Evolutionary conservation across 2,888 invertebrate species (phyloP).

Genomic region (Tyria jacobaeae): DNA sequence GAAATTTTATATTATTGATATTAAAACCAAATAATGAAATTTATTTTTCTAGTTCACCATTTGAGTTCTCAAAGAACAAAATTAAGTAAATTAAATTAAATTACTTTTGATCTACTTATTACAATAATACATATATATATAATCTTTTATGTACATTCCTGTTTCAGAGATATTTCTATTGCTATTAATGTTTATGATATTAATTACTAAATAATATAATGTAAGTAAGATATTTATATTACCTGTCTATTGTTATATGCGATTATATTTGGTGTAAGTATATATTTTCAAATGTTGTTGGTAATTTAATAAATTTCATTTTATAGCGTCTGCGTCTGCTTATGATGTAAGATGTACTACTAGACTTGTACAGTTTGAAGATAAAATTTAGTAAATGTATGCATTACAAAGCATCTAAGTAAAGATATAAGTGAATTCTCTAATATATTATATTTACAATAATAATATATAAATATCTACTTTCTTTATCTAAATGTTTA

Average conservation of each 20-base stretch:
- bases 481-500: not conserved
- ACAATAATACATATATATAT: conserved; percentile 37
- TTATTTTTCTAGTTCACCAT: conserved; percentile 59
- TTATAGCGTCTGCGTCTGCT: not conserved
- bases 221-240: conserved; percentile 35
- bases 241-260: conserved; percentile 16
- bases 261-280: conserved; percentile 25
- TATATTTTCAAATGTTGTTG: conserved; percentile 12
- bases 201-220: conserved; percentile 33
- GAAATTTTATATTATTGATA: conserved; percentile 46
- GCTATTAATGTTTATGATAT: conserved; percentile 48
- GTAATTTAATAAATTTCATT: conserved; percentile 16
- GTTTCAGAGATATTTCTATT: conserved; percentile 55
- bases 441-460: not conserved
- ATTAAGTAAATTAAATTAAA: conserved; percentile 50
- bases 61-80: conserved; percentile 51
- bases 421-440: not conserved
- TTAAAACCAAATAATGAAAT: conserved; percentile 48
- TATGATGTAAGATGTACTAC: not conserved
- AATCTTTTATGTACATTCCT: conserved; percentile 57
- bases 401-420: not conserved
- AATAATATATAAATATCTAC: not conserved
- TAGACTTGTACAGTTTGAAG: conserved; percentile 1
- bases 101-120: conserved; percentile 28
- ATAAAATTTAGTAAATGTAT: not conserved